phyloP scores from a whole-genome alignment of 37 sponge, comb jelly and placozoan species.

The Chondrosia reniformis region DNA sequence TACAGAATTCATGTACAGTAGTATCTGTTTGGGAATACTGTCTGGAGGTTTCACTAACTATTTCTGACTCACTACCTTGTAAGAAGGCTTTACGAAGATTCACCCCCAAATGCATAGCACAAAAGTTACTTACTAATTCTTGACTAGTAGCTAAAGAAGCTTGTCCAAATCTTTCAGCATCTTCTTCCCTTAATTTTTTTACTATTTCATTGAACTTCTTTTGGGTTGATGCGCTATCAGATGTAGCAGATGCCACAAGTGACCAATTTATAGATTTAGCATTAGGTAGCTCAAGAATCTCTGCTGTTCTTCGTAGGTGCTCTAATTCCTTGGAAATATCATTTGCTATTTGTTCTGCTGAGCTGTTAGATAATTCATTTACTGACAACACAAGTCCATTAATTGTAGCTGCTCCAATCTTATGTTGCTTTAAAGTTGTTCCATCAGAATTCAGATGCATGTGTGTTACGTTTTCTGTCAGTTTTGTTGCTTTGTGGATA shows the following conservation, averaged over 20 bases:
- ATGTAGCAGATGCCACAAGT: conserved; percentile 40
- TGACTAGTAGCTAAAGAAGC: not conserved
- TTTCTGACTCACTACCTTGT: not conserved
- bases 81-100: conserved; percentile 46
- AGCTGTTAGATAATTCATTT: conserved; percentile 28
- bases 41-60: not conserved
- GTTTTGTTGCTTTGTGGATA: not conserved
- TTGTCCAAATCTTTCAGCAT: conserved; percentile 30
- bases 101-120: conserved; percentile 42
- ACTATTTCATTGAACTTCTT: conserved; percentile 43
- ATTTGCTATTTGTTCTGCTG: conserved; percentile 5
- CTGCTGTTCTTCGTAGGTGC: conserved; percentile 26
- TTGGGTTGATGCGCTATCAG: conserved; percentile 50
- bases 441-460: not conserved
- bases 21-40: not conserved
- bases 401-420: not conserved
- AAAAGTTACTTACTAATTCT: conserved; percentile 32
- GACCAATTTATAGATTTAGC: conserved; percentile 51
- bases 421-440: not conserved
- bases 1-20: conserved; percentile 51
- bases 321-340: conserved; percentile 42
- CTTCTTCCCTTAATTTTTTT: conserved; percentile 29
- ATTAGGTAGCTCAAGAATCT: conserved; percentile 30
- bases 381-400: conserved; percentile 11
- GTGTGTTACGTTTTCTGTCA: not conserved